Evolutionary conservation across 2,888 invertebrate species (phyloP).

Genomic region (Phaonia tiefii): DNA sequence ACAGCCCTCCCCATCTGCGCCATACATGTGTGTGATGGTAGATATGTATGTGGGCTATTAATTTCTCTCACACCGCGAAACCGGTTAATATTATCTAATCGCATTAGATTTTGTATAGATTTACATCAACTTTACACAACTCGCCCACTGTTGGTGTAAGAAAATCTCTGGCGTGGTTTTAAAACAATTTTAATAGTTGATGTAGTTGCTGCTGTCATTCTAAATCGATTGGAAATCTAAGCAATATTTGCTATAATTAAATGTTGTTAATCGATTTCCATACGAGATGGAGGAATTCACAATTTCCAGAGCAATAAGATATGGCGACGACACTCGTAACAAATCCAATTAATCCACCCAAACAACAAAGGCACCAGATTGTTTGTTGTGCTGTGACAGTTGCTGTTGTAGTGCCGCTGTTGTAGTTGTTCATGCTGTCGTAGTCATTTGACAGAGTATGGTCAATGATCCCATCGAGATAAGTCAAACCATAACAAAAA

Average conservation of each 20-base stretch:
- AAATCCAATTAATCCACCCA: not conserved
- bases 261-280: conserved; percentile 64
- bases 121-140: conserved; percentile 46
- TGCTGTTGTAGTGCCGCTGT: no score
- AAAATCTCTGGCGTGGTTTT: not conserved
- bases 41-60: conserved; percentile 49
- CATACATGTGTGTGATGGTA: not conserved
- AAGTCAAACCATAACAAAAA: no score
- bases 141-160: not conserved
- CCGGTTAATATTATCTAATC: conserved; percentile 16
- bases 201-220: conserved; percentile 26
- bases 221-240: conserved; percentile 56
- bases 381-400: no score
- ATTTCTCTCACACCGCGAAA: conserved; percentile 2
- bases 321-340: not conserved
- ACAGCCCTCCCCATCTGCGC: not conserved
- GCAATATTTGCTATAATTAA: conserved; percentile 66
- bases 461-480: conserved; percentile 18
- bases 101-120: conserved; percentile 36
- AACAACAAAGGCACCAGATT: no score
- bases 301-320: not conserved
- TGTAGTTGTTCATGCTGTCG: not conserved
- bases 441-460: not conserved
- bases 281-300: not conserved
- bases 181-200: not conserved